These are phyloP conservation scores for Eupithecia insigniata DNA, from an alignment of 2,888 invertebrate species.

Conservation along the genomic window DNA sequence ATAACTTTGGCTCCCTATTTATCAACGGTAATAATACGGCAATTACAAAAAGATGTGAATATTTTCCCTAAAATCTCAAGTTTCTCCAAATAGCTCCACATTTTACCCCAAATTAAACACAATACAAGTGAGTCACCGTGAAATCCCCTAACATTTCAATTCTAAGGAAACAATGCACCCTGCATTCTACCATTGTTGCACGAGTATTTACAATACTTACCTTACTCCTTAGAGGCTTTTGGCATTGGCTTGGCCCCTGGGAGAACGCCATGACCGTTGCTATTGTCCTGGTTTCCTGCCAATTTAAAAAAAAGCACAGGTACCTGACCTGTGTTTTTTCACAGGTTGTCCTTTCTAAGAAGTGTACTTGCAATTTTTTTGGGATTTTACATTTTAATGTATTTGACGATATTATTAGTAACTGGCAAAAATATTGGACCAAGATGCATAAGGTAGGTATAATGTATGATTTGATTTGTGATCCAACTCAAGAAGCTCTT, in stretches of 20 bases:
- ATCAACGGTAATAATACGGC: not conserved
- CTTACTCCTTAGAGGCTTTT: conserved; percentile 26
- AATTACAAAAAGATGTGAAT: not conserved
- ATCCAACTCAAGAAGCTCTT: not conserved
- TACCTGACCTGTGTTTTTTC: conserved; percentile 57
- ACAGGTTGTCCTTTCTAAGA: conserved; percentile 36
- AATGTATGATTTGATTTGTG: not conserved
- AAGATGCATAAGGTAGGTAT: too few species aligned
- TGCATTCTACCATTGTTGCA: conserved; percentile 34
- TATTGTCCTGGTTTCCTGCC: conserved; percentile 77
- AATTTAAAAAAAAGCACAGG: conserved; percentile 56
- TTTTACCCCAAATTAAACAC: conserved; percentile 30
- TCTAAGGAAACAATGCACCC: conserved; percentile 28
- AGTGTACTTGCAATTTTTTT: conserved; percentile 33
- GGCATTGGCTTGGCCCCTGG: conserved; percentile 34
- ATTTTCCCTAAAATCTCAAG: conserved; percentile 12
- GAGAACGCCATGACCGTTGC: conserved; percentile 59
- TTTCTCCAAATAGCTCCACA: conserved; percentile 14
- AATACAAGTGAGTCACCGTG: conserved; percentile 38
- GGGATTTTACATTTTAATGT: conserved; percentile 17
- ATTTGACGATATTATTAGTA: conserved; percentile 1
- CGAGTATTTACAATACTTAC: conserved; percentile 35
- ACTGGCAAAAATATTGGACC: not conserved
- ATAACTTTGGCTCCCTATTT: not conserved
- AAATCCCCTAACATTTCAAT: conserved; percentile 44